Conservation (phyloP, 1,140 invertebrate species). For the Diachasma alloeum region DNA sequence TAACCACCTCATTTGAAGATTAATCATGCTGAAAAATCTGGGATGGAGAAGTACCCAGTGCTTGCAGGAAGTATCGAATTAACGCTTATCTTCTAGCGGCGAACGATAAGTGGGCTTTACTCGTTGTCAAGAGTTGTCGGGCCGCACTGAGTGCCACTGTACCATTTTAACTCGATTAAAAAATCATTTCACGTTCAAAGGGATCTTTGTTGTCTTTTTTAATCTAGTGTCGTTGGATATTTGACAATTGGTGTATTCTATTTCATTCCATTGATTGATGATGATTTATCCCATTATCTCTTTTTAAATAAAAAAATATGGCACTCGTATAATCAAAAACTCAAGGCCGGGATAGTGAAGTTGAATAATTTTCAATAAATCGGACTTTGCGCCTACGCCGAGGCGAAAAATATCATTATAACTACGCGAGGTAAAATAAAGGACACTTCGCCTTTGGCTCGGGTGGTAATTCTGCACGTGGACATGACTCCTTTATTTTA, state of each 20-base stretch:
- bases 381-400: too few species aligned
- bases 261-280: not conserved
- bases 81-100: conserved; percentile 43
- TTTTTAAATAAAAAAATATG: too few species aligned
- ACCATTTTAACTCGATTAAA: conserved; percentile 20
- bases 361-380: too few species aligned
- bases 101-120: conserved; percentile 30
- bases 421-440: too few species aligned
- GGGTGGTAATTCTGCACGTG: too few species aligned
- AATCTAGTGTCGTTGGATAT: not conserved
- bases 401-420: too few species aligned
- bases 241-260: not conserved
- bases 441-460: too few species aligned
- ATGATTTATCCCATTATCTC: too few species aligned
- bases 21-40: conserved; percentile 22
- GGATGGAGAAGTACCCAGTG: conserved; percentile 10
- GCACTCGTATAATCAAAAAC: too few species aligned
- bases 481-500: too few species aligned
- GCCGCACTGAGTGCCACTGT: not conserved
- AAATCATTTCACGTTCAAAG: conserved; percentile 19
- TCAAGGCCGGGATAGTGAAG: too few species aligned
- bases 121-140: conserved; percentile 10
- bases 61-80: conserved; percentile 54
- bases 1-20: not conserved
- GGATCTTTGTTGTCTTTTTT: not conserved